Conservation (phyloP, 1,140 invertebrate species). For the Drosophila saltans region DNA sequence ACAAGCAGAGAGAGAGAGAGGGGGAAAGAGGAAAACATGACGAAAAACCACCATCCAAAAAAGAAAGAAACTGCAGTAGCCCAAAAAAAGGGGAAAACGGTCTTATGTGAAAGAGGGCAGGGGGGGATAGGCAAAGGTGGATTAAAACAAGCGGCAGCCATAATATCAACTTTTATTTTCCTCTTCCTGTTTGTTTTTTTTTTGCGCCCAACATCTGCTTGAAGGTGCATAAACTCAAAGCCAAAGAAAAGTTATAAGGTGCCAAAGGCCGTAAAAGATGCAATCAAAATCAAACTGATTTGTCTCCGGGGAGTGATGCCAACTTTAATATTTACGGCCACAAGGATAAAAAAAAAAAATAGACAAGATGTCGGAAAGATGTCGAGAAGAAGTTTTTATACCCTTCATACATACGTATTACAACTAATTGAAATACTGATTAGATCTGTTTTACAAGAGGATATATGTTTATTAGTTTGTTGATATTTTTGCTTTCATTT, state of each 20-base stretch:
- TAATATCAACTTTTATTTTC: conserved; percentile 27
- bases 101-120: neutral
- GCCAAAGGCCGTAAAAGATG: conserved; percentile 79
- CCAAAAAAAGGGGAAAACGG: neutral
- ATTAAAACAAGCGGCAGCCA: conserved; percentile 42
- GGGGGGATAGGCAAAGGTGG: conserved; percentile 12
- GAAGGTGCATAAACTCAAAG: conserved; percentile 26
- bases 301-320: conserved; percentile 75
- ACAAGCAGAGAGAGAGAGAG: conserved; percentile 19
- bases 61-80: conserved; percentile 53
- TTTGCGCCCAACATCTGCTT: conserved; percentile 25
- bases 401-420: conserved; percentile 13
- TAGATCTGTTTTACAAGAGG: too few relatives aligned
- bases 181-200: neutral
- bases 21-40: conserved; percentile 49
- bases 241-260: conserved; percentile 72
- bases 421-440: too few relatives aligned
- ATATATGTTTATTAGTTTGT: too few relatives aligned
- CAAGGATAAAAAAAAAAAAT: conserved; percentile 11
- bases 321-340: conserved; percentile 74
- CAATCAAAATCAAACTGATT: conserved; percentile 82
- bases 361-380: neutral
- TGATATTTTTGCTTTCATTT: too few relatives aligned
- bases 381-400: conserved; percentile 36
- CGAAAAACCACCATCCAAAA: conserved; percentile 65